Evolutionary conservation across 30 jellyfish, hydroid and myxozoan species (phyloP), one percentile per base, ranked within the genome.

Genomic region (Aurelia aurita complex sp. Pacific): DNA sequence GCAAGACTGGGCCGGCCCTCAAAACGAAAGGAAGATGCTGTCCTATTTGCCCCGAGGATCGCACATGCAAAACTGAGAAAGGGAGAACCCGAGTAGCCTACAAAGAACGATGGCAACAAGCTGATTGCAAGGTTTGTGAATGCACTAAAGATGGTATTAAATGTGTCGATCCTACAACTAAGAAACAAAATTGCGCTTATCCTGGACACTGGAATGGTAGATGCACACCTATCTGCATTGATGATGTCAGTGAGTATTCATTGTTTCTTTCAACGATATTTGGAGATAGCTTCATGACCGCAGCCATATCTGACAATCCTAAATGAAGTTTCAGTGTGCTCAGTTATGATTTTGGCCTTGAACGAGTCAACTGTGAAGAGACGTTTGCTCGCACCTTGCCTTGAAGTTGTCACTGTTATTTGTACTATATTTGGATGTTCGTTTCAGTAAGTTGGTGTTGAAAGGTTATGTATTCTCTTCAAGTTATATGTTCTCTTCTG

Each of bases 11-110:
- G 16, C 74, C 77, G 19, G 87, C 94, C 12, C 61, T 72, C 52
- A 87, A 81, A 34, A 84, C 73, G 1, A 78, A 73, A 53, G 98
- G 98, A 40, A 76, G 87, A 19, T 92, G 98, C 60, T 92, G 98
- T 51, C 96, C 96, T 3, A 88, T 92, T 35, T 92, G 98, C 61
- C 91, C 96, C 29, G 87, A 82, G 38, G 76, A 76, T 17, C 74
- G 51, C 51, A 53, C 87, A 5, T 92, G 98, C 78, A 79, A 40
- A 78, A 74, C 76, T 17, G 77, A 36, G 14, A 67, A 70, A 34
- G 91, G 92, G 23, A 62, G 90, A 36, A 78, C 80, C 2, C 57
- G 69, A 33, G 46, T 84, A 10, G 86, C 81, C n/a, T 77, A 83
- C 77, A 81, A 79, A 32, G 90, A 91, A 18, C 36, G 88, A 63